Percentiles rank a stretch among this genome's conserved stretches.
Conservation (phyloP, 2,113 vertebrate species). For the Myocastor coypus region DNA sequence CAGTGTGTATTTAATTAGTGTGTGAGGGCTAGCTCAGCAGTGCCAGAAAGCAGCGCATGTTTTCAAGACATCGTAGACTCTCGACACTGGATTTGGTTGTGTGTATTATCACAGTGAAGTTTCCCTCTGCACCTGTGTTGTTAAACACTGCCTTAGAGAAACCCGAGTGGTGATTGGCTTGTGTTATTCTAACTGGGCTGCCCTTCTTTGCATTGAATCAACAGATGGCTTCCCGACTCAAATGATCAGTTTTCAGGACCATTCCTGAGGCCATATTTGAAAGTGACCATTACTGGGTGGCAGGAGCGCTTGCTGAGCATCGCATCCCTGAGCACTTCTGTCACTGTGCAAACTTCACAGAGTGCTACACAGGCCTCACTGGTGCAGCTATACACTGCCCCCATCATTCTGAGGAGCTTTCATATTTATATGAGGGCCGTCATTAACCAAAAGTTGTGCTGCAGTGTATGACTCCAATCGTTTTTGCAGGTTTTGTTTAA, state of each 20-base stretch:
- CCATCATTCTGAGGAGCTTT: accelerated
- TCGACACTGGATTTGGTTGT: slow-evolving; percentile 83
- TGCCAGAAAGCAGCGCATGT: slow-evolving; percentile 78
- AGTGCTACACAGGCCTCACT: too few relatives aligned
- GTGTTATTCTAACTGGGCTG: not conserved
- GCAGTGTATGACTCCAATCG: not conserved
- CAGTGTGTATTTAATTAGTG: slow-evolving; percentile 86
- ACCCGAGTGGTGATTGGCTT: not conserved
- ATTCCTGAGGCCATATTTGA: not conserved
- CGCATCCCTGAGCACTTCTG: too few relatives aligned
- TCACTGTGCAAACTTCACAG: not conserved
- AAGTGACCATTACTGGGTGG: not conserved
- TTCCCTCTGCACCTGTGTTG: slow-evolving; percentile 58
- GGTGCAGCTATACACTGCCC: too few relatives aligned
- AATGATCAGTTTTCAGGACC: not conserved
- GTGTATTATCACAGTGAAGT: slow-evolving; percentile 77
- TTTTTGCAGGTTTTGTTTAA: not conserved
- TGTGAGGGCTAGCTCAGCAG: slow-evolving; percentile 81
- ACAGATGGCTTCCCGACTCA: not conserved
- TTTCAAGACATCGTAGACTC: slow-evolving; percentile 82
- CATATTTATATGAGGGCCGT: accelerated
- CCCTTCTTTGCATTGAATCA: not conserved
- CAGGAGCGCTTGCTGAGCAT: not conserved
- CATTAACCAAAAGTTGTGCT: not conserved
- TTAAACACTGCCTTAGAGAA: slow-evolving; percentile 55